Evolutionary conservation across 2,113 vertebrate species (phyloP), one percentile per base, ranked within the genome.

Genomic region (Bufo bufo): DNA sequence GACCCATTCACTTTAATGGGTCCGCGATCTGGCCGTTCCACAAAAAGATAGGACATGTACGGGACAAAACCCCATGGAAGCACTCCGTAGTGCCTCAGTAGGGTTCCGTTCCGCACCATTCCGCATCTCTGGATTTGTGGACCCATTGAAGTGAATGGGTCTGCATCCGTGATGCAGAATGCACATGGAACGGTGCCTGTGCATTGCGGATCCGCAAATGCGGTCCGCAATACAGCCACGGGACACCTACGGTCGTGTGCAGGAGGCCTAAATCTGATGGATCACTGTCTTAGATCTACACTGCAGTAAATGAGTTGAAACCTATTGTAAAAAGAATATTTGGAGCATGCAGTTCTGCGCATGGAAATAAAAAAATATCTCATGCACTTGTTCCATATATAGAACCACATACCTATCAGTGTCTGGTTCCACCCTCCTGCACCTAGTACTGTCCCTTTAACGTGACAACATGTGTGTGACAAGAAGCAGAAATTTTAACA

Each of bases 381-480:
- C 23, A 16, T 14, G 69, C 69, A 72, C 69, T 72, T 72, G 69
- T 16, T 72, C 69, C 12, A 72, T 72, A 5, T 72, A 72, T 72
- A 72, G 33, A 72, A 45, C 16, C 13, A 45, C 69, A 72, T 43
- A 72, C 13, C 69, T 14, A 33, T 10, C 11, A 71, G 66, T 9
- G 69, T 45, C 33, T 72, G 56, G 10, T 58, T 33, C n/a, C n/a
- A 4, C 11, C 2, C 69, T 33, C 69, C 69, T 72, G 69, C 69
- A 72, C 33, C 69, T 72, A 33, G 69, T 72, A 72, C 69, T 72
- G 13, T 12, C 69, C 12, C 69, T 72, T 14, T 45, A 72, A 14
- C 6, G 69, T 72, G 69, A 72, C 69, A 72, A 45, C 69, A 72
- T 72, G 69, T 72, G 33, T 13, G 69, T 72, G 69, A 72, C 69